Evolutionary conservation across 2,113 vertebrate genomes (phyloP).

Genomic region (Toxotes chatareus): DNA sequence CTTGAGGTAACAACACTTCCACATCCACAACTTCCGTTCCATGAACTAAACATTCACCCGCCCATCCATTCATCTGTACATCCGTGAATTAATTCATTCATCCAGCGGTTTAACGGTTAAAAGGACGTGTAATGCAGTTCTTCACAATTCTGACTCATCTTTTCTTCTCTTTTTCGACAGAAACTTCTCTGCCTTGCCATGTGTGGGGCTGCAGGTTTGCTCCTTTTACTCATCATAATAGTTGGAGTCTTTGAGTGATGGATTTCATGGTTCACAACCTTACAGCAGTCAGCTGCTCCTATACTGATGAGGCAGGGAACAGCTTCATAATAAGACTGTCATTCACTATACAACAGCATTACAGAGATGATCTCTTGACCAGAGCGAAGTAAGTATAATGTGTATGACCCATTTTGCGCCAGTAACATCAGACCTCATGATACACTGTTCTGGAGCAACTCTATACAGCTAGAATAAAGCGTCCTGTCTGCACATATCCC

Average conservation of each 20-base stretch:
- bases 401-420: constrained; percentile 33
- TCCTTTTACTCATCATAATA: constrained; percentile 89
- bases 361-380: constrained; percentile 22
- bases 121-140: neutral
- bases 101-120: neutral
- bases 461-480: constrained; percentile 6
- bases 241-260: constrained; percentile 74
- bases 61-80: neutral
- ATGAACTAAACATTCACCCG: constrained; percentile 2
- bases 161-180: constrained; percentile 83
- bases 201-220: constrained; percentile 84
- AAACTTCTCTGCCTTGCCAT: constrained; percentile 88
- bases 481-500: neutral
- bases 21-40: constrained; percentile 7
- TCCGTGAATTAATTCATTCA: neutral
- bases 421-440: constrained; percentile 23
- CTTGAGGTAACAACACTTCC: constrained; percentile 64
- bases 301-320: constrained; percentile 21
- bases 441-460: constrained; percentile 4
- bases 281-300: constrained; percentile 24
- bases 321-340: constrained; percentile 28
- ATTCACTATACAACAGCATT: constrained; percentile 46
- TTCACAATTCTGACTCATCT: neutral
- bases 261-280: constrained; percentile 27
- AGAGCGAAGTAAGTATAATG: constrained; percentile 13